These are phyloP conservation scores for Trinectes maculatus DNA, from an alignment of 2,113 vertebrate genomes.

Conservation along the genomic window DNA sequence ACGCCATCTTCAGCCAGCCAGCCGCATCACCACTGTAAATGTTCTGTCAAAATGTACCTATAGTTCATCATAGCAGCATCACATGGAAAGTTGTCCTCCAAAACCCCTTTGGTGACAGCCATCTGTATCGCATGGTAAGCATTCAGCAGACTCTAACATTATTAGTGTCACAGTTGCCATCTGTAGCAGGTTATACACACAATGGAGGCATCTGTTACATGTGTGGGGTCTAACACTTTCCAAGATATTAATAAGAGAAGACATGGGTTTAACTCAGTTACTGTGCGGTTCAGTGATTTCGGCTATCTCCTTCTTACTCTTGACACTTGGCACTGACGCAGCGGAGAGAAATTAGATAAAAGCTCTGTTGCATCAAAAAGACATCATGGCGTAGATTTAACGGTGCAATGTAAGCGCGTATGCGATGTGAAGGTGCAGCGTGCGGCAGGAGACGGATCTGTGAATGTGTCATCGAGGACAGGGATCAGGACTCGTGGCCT, in stretches of 20 bases:
- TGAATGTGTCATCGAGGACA: constrained; percentile 46
- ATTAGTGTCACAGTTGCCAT: constrained; percentile 65
- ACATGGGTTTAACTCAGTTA: constrained; percentile 47
- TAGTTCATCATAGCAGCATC: constrained; percentile 5
- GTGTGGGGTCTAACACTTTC: constrained; percentile 52
- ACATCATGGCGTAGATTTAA: no score
- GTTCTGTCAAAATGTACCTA: constrained; percentile 25
- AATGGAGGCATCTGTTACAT: constrained; percentile 56
- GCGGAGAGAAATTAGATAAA: constrained; percentile 29
- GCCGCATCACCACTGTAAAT: constrained; percentile 5
- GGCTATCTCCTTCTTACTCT: background rate
- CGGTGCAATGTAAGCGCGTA: no score
- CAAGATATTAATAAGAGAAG: constrained; percentile 59
- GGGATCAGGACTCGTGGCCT: constrained; percentile 42
- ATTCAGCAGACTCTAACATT: constrained; percentile 50
- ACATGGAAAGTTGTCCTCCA: no score
- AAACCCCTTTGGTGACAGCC: constrained; percentile 40
- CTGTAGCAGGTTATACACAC: constrained; percentile 56
- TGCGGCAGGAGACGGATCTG: constrained; percentile 42
- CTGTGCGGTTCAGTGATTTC: background rate
- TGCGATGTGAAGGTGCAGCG: no score
- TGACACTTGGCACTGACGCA: no score
- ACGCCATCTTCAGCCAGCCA: constrained; percentile 2
- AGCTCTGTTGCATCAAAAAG: no score
- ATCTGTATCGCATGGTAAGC: constrained; percentile 49